Conservation (phyloP, 2,797 vertebrate genomes). For the Naso thynnoides region DNA sequence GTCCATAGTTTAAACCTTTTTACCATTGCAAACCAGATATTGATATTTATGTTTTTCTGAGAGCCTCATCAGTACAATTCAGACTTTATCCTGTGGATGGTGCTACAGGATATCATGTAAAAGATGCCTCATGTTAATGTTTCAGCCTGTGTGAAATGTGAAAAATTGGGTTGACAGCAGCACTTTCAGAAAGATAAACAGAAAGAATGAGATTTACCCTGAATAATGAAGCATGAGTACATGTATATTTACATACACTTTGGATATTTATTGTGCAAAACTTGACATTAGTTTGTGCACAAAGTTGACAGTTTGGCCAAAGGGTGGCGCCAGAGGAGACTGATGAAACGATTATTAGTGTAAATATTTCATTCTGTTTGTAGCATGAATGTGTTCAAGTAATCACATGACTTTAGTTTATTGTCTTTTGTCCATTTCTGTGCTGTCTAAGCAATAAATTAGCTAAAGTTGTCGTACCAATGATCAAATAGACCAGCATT, state of each 20-base stretch:
- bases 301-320: not conserved
- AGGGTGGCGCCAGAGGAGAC: not conserved
- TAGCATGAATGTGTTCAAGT: not conserved
- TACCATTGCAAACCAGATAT: not conserved
- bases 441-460: not conserved
- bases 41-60: not conserved
- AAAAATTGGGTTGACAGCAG: not conserved
- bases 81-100: conserved; percentile 1
- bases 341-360: not conserved
- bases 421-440: not conserved
- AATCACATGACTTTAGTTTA: not conserved
- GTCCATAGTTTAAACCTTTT: not conserved
- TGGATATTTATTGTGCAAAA: not conserved
- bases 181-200: not conserved
- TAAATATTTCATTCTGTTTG: not conserved
- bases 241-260: not conserved
- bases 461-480: not conserved
- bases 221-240: not conserved
- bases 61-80: not conserved
- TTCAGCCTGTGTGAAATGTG: not conserved
- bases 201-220: not conserved
- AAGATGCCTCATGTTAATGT: not conserved
- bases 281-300: not conserved
- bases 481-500: not conserved
- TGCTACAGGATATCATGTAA: conserved; percentile 1